These are phyloP conservation scores for Dione juno DNA, from an alignment of 2,888 invertebrate species.

Conservation along the genomic window DNA sequence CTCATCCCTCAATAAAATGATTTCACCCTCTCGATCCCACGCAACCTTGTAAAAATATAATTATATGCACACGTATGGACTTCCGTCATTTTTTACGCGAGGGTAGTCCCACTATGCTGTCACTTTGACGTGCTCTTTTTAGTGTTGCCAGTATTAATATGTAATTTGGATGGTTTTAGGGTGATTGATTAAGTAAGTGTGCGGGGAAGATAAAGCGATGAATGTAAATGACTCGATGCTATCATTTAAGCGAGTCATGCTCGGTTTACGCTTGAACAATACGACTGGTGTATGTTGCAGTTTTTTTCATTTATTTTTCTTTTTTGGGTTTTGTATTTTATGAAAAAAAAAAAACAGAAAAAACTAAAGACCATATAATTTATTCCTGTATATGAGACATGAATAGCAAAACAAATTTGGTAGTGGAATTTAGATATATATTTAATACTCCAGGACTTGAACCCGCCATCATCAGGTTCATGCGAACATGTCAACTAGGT, in stretches of 20 bases:
- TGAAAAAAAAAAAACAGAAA: no score
- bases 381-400: no score
- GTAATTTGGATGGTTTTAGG: conserved; percentile 76
- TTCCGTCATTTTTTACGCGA: conserved; percentile 67
- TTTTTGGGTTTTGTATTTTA: background rate
- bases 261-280: conserved; percentile 35
- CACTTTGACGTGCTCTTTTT: conserved; percentile 71
- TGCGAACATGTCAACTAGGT: no score
- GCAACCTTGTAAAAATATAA: conserved; percentile 76
- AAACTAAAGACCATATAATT: no score
- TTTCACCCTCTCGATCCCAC: conserved; percentile 65
- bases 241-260: conserved; percentile 45
- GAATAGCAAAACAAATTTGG: no score
- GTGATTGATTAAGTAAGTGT: conserved; percentile 82
- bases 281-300: background rate
- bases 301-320: conserved; percentile 9
- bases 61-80: conserved; percentile 72
- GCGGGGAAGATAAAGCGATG: conserved; percentile 71
- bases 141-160: conserved; percentile 76
- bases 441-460: background rate
- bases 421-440: no score
- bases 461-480: background rate
- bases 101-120: conserved; percentile 58
- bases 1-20: conserved; percentile 70
- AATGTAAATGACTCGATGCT: conserved; percentile 63